A percentile compares a stretch with the other conserved stretches of the same genome.
These are phyloP conservation scores for Pyrgilauda ruficollis DNA, from an alignment of 2,113 vertebrate genomes.

Conservation along the genomic window DNA sequence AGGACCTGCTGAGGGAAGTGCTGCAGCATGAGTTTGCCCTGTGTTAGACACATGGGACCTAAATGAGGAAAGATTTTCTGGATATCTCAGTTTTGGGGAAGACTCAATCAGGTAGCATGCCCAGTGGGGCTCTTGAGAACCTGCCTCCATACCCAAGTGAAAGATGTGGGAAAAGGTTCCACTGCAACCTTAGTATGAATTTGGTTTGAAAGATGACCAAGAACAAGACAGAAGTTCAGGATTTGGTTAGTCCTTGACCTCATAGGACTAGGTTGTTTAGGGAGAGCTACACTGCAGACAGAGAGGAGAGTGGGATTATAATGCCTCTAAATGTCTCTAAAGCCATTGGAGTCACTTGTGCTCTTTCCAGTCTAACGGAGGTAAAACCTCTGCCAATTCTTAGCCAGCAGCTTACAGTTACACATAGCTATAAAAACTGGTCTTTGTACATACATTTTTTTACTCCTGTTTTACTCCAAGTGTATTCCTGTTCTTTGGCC, in stretches of 20 bases:
- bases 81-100: background rate
- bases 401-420: background rate
- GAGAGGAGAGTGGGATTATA: background rate
- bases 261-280: background rate
- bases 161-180: background rate
- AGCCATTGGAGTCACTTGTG: background rate
- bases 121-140: background rate
- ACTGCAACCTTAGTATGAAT: background rate
- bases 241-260: background rate
- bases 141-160: background rate
- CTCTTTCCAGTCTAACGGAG: background rate
- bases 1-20: background rate
- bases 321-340: background rate
- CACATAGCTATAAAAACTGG: background rate
- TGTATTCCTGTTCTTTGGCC: background rate
- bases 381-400: background rate
- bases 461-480: background rate
- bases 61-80: background rate
- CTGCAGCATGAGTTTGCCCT: background rate
- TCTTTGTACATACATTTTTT: background rate
- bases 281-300: background rate
- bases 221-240: background rate
- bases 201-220: background rate
- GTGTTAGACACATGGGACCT: fast-evolving
- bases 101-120: fast-evolving